phyloP scores from a whole-genome alignment of 2,113 vertebrate genomes.

The Grallaria varia region DNA sequence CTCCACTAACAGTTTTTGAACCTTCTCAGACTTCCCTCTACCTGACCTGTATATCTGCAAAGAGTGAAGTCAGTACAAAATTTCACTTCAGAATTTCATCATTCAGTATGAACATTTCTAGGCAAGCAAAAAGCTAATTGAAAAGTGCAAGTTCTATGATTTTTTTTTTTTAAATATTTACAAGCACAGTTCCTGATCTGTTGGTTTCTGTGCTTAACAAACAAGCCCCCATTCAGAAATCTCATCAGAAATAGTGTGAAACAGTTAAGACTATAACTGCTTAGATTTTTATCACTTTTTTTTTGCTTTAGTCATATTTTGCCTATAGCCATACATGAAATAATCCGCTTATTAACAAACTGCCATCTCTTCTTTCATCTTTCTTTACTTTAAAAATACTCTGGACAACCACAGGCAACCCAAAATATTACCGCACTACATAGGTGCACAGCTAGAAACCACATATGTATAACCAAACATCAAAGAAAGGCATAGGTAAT shows the following conservation, averaged over 20 bases:
- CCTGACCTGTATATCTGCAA: background rate
- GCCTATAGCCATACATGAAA: background rate
- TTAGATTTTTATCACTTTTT: background rate
- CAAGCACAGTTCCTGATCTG: background rate
- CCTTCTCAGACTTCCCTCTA: background rate
- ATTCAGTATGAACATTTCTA: background rate
- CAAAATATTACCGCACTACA: background rate
- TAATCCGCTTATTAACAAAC: background rate
- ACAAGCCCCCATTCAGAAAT: background rate
- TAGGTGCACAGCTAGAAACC: background rate
- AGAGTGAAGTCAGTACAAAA: background rate
- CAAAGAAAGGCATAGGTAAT: background rate
- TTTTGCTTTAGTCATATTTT: background rate
- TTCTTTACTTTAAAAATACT: background rate
- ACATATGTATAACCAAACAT: background rate
- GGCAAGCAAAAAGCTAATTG: background rate
- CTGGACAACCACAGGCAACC: background rate
- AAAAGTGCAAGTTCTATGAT: background rate
- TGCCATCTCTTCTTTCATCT: background rate
- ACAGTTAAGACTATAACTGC: background rate
- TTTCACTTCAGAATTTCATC: background rate
- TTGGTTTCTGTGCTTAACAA: background rate
- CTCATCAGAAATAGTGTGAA: background rate
- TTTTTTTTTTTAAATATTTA: background rate
- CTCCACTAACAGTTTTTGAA: background rate